Conservation (phyloP, 1,140 invertebrate genomes). For the Kradibia gibbosae region DNA sequence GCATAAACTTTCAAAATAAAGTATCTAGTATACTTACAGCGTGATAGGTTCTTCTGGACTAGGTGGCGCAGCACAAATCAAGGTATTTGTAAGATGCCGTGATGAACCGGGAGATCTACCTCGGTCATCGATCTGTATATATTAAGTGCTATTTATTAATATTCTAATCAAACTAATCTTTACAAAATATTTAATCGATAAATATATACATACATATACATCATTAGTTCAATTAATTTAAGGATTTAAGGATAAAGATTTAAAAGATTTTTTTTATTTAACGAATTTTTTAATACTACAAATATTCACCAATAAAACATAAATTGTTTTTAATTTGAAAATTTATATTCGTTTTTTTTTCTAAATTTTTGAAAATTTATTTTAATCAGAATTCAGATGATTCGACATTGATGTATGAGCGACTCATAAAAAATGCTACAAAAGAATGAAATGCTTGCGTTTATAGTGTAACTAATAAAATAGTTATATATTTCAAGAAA, state of each 20-base stretch:
- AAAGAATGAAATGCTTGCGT: neutral
- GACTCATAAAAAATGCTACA: neutral
- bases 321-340: too few relatives aligned
- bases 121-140: conserved; percentile 68
- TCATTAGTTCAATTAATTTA: too few relatives aligned
- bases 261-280: too few relatives aligned
- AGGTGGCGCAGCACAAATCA: conserved; percentile 64
- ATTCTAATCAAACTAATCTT: neutral
- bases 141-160: conserved; percentile 22
- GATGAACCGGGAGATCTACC: conserved; percentile 68
- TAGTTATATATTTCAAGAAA: conserved; percentile 33
- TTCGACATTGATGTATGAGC: neutral
- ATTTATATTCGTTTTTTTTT: too few relatives aligned
- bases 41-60: conserved; percentile 71
- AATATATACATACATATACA: too few relatives aligned
- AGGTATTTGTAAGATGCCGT: conserved; percentile 62
- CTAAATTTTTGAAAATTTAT: too few relatives aligned
- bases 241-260: too few relatives aligned
- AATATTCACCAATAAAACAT: too few relatives aligned
- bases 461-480: conserved; percentile 36
- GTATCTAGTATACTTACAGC: conserved; percentile 66
- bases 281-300: too few relatives aligned
- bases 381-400: too few relatives aligned
- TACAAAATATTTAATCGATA: too few relatives aligned
- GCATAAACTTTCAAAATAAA: conserved; percentile 27